Percentiles rank a stretch among this genome's conserved stretches.
Conservation (phyloP, 2,888 invertebrate species). For the Lumbricus terrestris region DNA sequence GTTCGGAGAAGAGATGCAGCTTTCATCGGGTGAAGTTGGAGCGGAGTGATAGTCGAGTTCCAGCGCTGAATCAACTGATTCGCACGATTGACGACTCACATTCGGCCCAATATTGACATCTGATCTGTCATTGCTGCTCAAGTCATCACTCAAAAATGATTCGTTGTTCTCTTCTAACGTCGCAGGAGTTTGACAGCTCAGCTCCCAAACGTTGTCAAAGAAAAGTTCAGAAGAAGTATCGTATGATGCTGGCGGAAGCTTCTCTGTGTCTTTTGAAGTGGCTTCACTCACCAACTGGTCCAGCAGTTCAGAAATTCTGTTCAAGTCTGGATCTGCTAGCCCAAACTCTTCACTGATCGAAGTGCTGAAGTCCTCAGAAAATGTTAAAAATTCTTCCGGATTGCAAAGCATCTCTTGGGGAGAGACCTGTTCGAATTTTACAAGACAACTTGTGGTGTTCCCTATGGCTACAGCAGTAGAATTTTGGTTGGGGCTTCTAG, state of each 20-base stretch:
- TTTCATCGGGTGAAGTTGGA: neutral
- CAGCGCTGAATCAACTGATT: neutral
- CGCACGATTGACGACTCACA: neutral
- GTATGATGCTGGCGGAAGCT: neutral
- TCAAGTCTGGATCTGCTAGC: neutral
- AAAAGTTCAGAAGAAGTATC: neutral
- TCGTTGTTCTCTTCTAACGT: neutral
- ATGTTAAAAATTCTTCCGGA: neutral
- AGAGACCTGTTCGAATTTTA: neutral
- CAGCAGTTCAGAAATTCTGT: neutral
- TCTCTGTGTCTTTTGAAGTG: neutral
- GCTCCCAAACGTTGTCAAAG: neutral
- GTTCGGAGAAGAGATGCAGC: neutral
- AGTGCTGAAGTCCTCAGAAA: neutral
- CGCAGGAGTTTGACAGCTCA: neutral
- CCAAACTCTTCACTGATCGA: neutral
- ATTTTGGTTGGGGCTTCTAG: constrained; percentile 20
- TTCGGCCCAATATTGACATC: neutral
- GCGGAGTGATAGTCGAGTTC: neutral
- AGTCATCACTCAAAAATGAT: neutral
- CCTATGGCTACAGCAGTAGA: constrained; percentile 27
- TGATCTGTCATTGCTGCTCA: neutral
- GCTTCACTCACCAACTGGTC: neutral
- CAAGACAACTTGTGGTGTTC: neutral
- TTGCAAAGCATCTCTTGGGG: neutral